Evolutionary conservation across 2,797 vertebrate genomes (phyloP), one percentile per base, ranked within the genome.

Genomic region (Neosilurus mollespiculum): DNA sequence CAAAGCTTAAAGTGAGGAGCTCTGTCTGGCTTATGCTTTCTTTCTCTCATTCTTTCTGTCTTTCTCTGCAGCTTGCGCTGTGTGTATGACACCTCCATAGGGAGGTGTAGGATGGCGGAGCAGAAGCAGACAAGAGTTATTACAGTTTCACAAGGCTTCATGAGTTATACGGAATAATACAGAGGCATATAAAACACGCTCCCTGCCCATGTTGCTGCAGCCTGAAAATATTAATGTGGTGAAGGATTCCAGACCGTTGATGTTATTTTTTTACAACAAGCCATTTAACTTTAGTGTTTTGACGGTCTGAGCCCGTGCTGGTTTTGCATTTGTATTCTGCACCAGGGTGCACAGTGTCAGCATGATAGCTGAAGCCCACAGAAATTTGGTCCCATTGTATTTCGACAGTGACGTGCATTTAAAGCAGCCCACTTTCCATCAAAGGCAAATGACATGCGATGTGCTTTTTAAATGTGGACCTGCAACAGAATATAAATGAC

Each of bases 341-440:
- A 11, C 37, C 15, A 78, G 37, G n/a, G 59, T 78, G 76, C 59
- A 26, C 22, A 5, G 49, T 62, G 59, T 78, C 59, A 78, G 71
- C 7, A 12, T 34, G 37, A 81, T 43, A 5, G 53, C 56, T 49
- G 58, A 78, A 62, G 62, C 22, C 34, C 22, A 78, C 75, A 24
- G 43, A 64, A 78, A 64, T 64, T 51, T 78, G 22, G 76, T 64
- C 76, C 76, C 37, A 64, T 78, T 78, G 75, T 78, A 78, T 69
- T 69, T 67, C 77, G 81, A 77, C 61, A 83, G 65, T 49, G 54
- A 67, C 1, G 10, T 22, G 72, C 56, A 53, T 78, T 83, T 78
- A 78, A 78, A 83, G 49, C 56, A 78, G n/a, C 34, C 56, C 75
- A 34, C 37, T n/a, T 9, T 5, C 65, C 54, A 51, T 58, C 71